Conservation (phyloP, 2,113 vertebrate species). For the Aptenodytes forsteri region DNA sequence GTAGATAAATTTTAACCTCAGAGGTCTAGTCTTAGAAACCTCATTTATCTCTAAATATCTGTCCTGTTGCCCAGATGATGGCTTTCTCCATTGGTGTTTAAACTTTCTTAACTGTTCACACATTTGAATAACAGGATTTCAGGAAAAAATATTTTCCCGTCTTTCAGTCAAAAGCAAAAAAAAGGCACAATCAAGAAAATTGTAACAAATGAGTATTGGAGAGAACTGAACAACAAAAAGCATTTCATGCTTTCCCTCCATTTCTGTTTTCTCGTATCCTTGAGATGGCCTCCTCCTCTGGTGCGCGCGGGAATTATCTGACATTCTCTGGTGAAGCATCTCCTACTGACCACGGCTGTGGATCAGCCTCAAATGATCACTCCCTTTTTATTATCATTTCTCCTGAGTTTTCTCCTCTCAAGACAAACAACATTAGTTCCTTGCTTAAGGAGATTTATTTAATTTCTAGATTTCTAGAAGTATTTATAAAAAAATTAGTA, state of each 20-base stretch:
- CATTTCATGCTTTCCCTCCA: not conserved
- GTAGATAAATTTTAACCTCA: not conserved
- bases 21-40: not conserved
- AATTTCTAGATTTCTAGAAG: not conserved
- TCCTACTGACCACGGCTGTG: not conserved
- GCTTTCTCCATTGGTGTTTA: not conserved
- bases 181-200: not conserved
- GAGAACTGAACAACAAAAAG: not conserved
- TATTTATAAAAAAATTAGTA: not conserved
- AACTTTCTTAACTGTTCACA: not conserved
- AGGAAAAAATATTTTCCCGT: not conserved
- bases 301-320: fast-evolving
- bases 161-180: not conserved
- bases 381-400: not conserved
- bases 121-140: not conserved
- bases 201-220: not conserved
- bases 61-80: not conserved
- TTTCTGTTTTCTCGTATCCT: not conserved
- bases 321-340: not conserved
- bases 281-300: not conserved
- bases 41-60: not conserved
- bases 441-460: not conserved
- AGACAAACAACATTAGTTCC: not conserved
- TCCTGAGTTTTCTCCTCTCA: not conserved
- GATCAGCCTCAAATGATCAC: not conserved